Conservation (phyloP, 2,888 invertebrate genomes). For the Nemotelus pantherinus region DNA sequence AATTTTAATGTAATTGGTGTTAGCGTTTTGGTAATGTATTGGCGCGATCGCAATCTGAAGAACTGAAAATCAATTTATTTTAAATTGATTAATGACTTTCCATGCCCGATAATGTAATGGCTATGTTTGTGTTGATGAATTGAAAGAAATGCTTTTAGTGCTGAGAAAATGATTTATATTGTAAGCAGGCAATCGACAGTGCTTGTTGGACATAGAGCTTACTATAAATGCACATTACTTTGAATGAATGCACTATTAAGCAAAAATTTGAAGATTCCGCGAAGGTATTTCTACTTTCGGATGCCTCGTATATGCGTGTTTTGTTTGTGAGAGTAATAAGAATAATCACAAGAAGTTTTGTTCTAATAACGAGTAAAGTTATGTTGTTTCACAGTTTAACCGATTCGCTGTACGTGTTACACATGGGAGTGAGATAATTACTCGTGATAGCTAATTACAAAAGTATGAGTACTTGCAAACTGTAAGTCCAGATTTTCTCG, state of each 20-base stretch:
- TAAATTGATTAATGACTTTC: slow-evolving; percentile 31
- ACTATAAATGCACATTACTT: neutral
- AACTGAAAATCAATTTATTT: slow-evolving; percentile 36
- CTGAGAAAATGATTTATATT: slow-evolving; percentile 25
- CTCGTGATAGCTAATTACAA: no score
- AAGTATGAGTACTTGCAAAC: no score
- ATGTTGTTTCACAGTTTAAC: no score
- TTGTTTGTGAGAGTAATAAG: no score
- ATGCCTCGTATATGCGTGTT: no score
- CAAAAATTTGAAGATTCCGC: no score
- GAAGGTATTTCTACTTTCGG: no score
- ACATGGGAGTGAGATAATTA: no score
- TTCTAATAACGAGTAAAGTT: no score
- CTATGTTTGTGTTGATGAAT: slow-evolving; percentile 5
- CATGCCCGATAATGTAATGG: neutral
- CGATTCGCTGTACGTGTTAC: no score
- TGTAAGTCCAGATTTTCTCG: no score
- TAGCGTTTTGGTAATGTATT: slow-evolving; percentile 35
- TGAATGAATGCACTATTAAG: neutral
- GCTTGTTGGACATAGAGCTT: neutral
- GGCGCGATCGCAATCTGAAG: slow-evolving; percentile 25
- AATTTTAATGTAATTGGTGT: slow-evolving; percentile 41
- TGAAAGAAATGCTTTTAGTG: neutral
- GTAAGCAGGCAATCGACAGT: slow-evolving; percentile 7
- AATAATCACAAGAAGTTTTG: no score